Evolutionary conservation across 2,113 vertebrate genomes (phyloP), one percentile per base, ranked within the genome.

Genomic region (Rattus rattus): DNA sequence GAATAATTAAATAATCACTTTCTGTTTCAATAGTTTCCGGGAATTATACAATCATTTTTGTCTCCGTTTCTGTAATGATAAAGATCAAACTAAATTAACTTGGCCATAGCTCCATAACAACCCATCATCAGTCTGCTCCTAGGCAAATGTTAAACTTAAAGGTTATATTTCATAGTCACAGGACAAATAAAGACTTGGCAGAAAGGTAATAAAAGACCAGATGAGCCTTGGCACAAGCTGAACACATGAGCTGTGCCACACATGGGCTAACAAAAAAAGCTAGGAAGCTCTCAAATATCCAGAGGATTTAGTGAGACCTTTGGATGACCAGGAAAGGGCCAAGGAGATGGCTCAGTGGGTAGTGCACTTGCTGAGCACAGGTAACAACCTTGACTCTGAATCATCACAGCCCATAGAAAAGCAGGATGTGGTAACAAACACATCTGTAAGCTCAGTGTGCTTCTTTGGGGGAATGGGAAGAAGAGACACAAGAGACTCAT

Each of bases 1-100:
- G 56, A 91, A 88, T 43, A 75, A 96, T 49, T 94, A 69, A 95
- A 91, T 20, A 56, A 14, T 52, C 52, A 61, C 0, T 59, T 94
- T 92, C 12, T 72, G 52, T 97, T 97, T 96, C 65, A 43, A 43
- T 94, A 28, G 72, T 94, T 96, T 94, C 49, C 26, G 92, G 83
- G 22, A 76, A 96, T 47, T 95, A 61, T 96, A 84, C 30, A 72
- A 22, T 54, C 12, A 56, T 0, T 75, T 65, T 96, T 90, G 22
- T 75, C 54, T 96, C 49, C 52, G 43, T 96, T 96, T 98, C 73
- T 96, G 16, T 84, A 92, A 36, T 17, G 83, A 67, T 77, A 17
- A 73, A 52, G 2, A 75, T 79, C 36, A 94, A 17, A 94, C 85
- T 90, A 86, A 81, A 77, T 69, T 87, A 33, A 96, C 47, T 11